Conservation (phyloP, 2,797 vertebrate species). For the Micrastur ruficollis region DNA sequence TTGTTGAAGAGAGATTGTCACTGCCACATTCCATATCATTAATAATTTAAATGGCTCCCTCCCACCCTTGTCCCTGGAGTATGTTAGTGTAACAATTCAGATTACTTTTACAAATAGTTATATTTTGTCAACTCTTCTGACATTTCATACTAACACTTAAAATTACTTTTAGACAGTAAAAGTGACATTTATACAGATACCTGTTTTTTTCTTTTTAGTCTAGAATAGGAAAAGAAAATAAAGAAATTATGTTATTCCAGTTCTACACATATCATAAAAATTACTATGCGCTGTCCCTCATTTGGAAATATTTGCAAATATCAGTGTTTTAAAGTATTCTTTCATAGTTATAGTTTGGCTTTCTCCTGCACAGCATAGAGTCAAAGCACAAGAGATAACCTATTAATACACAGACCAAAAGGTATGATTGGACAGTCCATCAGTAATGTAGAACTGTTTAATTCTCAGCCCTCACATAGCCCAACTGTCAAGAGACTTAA, state of each 20-base stretch:
- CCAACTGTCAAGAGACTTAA: constrained; percentile 5
- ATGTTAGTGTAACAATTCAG: constrained; percentile 31
- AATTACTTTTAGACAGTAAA: constrained; percentile 61
- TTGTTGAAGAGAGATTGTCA: constrained; percentile 65
- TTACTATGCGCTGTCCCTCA: constrained; percentile 21
- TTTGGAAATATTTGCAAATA: constrained; percentile 42
- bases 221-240: constrained; percentile 60
- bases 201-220: constrained; percentile 10
- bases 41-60: constrained; percentile 20
- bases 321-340: constrained; percentile 19
- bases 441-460: not conserved
- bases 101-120: constrained; percentile 62
- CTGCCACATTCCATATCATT: constrained; percentile 39
- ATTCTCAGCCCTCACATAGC: not conserved
- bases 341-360: not conserved
- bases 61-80: not conserved
- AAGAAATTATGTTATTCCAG: constrained; percentile 55
- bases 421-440: constrained; percentile 12
- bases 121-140: constrained; percentile 60
- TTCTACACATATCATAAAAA: constrained; percentile 58
- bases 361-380: not conserved
- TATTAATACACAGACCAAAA: constrained; percentile 27
- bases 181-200: constrained; percentile 59
- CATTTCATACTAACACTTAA: constrained; percentile 62
- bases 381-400: constrained; percentile 28